Conservation (phyloP, 2,888 invertebrate genomes). For the Limulus polyphemus region DNA sequence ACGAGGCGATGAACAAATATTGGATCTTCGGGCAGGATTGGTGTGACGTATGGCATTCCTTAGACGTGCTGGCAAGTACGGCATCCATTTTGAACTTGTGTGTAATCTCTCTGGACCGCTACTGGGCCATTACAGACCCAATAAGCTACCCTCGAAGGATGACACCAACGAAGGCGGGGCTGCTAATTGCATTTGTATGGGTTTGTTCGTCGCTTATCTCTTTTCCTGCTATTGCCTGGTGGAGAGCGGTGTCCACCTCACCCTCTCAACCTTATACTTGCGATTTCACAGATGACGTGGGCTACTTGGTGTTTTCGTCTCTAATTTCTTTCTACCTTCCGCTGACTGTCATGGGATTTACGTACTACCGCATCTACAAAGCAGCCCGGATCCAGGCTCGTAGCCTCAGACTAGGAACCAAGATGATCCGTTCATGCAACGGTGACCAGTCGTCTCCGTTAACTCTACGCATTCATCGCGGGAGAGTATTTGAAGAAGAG, state of each 20-base stretch:
- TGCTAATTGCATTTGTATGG: constrained; percentile 89
- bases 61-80: constrained; percentile 93
- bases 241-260: constrained; percentile 42
- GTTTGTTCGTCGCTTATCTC: constrained; percentile 91
- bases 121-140: constrained; percentile 98
- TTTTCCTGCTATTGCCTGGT: constrained; percentile 78
- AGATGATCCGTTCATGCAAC: constrained; percentile 40
- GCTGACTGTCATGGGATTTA: constrained; percentile 92
- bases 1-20: constrained; percentile 50
- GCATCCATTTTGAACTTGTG: constrained; percentile 95
- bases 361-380: constrained; percentile 88
- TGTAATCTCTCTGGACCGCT: constrained; percentile 89
- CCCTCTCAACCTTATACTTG: constrained; percentile 55
- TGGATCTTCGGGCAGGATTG: constrained; percentile 92
- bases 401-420: constrained; percentile 78
- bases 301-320: constrained; percentile 92
- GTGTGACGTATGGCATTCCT: constrained; percentile 95
- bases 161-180: constrained; percentile 71
- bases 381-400: constrained; percentile 86
- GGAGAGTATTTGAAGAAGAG: constrained; percentile 44
- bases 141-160: constrained; percentile 92
- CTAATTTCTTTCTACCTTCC: constrained; percentile 96
- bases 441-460: constrained; percentile 38
- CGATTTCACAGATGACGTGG: constrained; percentile 89
- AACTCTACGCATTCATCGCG: constrained; percentile 83